Conservation (phyloP, 2,797 vertebrate genomes). For the Macropus fuliginosus region DNA sequence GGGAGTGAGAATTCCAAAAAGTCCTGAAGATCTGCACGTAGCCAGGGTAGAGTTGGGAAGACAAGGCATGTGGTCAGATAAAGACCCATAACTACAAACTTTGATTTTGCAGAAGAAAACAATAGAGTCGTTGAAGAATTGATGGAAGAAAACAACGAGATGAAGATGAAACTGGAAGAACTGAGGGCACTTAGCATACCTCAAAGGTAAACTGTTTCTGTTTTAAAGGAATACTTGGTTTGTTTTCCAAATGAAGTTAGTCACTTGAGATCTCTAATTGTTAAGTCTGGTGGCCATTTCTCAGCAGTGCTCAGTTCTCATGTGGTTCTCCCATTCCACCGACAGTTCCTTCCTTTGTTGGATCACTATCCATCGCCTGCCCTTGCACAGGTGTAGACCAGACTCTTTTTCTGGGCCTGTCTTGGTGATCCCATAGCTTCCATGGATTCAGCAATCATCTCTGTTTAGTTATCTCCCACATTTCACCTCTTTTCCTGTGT, state of each 20-base stretch:
- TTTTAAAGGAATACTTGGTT: conserved; percentile 52
- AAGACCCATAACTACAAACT: not conserved
- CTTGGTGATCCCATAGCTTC: not conserved
- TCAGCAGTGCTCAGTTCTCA: not conserved
- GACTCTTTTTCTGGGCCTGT: not conserved
- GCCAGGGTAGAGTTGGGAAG: not conserved
- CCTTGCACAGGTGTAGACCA: not conserved
- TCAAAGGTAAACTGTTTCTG: conserved; percentile 76
- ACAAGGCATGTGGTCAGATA: not conserved
- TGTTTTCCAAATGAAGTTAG: conserved; percentile 17
- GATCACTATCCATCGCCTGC: not conserved
- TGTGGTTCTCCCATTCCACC: not conserved
- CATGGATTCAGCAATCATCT: not conserved
- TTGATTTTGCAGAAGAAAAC: conserved; percentile 86
- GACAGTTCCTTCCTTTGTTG: not conserved
- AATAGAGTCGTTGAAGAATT: conserved; percentile 81
- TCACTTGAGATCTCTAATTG: not conserved
- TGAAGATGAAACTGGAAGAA: conserved; percentile 87
- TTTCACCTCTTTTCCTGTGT: not conserved
- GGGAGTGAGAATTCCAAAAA: not conserved
- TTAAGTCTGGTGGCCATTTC: not conserved
- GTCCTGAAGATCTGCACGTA: not conserved
- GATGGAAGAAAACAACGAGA: conserved; percentile 84
- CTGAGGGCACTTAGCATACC: conserved; percentile 75
- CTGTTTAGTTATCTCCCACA: not conserved